These are phyloP conservation scores for Microdon myrmicae DNA, from an alignment of 2,888 invertebrate species.

Conservation along the genomic window DNA sequence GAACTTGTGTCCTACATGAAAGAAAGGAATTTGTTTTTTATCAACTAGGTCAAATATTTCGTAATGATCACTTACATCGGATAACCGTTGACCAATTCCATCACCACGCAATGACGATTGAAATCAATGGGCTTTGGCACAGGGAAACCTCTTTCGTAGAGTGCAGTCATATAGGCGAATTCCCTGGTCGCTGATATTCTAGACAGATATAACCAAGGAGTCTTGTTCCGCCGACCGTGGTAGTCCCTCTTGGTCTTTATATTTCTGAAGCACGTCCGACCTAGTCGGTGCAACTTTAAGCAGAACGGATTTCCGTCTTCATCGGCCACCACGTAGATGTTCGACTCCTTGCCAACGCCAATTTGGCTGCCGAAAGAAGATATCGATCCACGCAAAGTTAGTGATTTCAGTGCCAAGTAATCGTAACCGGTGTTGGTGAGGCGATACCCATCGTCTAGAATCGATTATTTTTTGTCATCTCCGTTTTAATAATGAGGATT, in stretches of 20 bases:
- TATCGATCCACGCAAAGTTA: constrained; percentile 81
- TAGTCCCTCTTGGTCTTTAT: constrained; percentile 97
- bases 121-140: constrained; percentile 95
- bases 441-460: constrained; percentile 91
- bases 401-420: constrained; percentile 90
- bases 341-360: constrained; percentile 98
- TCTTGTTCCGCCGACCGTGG: constrained; percentile 87
- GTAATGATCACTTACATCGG: constrained; percentile 74
- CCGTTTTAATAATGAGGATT: not conserved
- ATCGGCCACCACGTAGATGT: constrained; percentile 90
- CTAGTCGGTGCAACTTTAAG: constrained; percentile 90
- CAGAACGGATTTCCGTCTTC: constrained; percentile 83
- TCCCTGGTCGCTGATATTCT: constrained; percentile 97
- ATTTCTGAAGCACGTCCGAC: constrained; percentile 95
- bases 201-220: constrained; percentile 96
- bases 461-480: not conserved
- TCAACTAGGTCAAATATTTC: not conserved
- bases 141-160: constrained; percentile 90
- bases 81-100: constrained; percentile 89
- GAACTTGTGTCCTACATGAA: constrained; percentile 72
- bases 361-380: constrained; percentile 96
- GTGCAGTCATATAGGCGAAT: constrained; percentile 96
- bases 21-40: not conserved
- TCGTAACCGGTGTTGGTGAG: constrained; percentile 97
- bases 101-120: constrained; percentile 94